These are phyloP conservation scores for Bugulina stolonifera DNA, from an alignment of 2,888 invertebrate species.

Conservation along the genomic window DNA sequence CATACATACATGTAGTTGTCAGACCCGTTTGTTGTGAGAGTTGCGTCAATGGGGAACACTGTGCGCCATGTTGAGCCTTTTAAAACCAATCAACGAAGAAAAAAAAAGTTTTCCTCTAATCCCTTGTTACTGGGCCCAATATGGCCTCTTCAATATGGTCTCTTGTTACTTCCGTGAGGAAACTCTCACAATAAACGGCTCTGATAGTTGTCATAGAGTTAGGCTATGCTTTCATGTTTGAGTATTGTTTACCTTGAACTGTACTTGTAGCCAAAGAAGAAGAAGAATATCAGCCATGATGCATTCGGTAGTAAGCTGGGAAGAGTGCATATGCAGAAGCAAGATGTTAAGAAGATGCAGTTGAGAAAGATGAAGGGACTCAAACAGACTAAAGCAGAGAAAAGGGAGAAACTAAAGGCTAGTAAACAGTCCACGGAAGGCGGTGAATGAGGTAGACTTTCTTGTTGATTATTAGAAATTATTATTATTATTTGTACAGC, in stretches of 20 bases:
- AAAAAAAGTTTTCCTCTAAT: no score
- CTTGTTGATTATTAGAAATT: no score
- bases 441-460: neutral
- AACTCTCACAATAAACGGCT: neutral
- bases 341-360: conserved; percentile 76
- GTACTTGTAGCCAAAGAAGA: conserved; percentile 64
- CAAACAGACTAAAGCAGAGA: conserved; percentile 34
- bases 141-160: no score
- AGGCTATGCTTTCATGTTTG: neutral
- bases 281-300: conserved; percentile 85
- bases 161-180: no score
- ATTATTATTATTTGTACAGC: no score
- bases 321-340: conserved; percentile 85
- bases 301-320: conserved; percentile 82
- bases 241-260: no score
- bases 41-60: no score
- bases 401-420: neutral
- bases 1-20: no score
- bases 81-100: no score
- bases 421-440: neutral
- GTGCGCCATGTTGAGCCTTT: no score
- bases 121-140: no score
- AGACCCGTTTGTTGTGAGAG: no score
- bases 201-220: neutral
- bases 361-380: conserved; percentile 51